A percentile compares a stretch with the other conserved stretches of the same genome.
Evolutionary conservation across 2,113 vertebrate genomes (phyloP).

Genomic region (Myrmecobius fasciatus): DNA sequence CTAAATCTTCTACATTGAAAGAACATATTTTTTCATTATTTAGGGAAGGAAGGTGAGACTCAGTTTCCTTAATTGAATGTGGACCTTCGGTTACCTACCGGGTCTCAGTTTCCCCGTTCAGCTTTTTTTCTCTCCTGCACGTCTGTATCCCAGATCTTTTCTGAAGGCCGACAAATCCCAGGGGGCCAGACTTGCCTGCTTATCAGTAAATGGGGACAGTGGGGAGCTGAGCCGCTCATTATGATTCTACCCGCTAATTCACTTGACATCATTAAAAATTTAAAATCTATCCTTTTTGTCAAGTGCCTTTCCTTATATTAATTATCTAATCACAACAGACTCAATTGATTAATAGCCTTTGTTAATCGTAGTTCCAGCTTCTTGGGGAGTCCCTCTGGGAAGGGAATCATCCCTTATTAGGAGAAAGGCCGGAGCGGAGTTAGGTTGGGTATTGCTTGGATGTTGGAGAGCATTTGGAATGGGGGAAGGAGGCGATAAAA

Average conservation of each 20-base stretch:
- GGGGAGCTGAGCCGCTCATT: conserved; percentile 69
- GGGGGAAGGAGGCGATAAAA: conserved; percentile 14
- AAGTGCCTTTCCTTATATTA: conserved; percentile 79
- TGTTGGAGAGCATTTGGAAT: conserved; percentile 56
- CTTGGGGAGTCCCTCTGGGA: conserved; percentile 68
- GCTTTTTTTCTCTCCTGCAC: not conserved
- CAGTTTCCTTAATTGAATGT: no score
- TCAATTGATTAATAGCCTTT: conserved; percentile 75
- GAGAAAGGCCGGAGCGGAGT: conserved; percentile 35
- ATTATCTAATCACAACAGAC: conserved; percentile 80
- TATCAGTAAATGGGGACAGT: conserved; percentile 59
- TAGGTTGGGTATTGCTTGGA: conserved; percentile 11
- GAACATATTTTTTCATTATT: not conserved
- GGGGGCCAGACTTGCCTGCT: conserved; percentile 44
- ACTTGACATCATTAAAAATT: conserved; percentile 78
- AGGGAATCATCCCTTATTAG: conserved; percentile 57
- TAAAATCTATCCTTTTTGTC: conserved; percentile 75
- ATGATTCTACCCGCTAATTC: conserved; percentile 77
- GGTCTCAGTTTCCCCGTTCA: not conserved
- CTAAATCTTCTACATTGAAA: not conserved
- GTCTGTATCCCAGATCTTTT: conserved; percentile 4
- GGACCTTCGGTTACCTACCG: not conserved
- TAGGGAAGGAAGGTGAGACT: not conserved
- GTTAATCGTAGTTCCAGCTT: conserved; percentile 66
- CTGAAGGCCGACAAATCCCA: conserved; percentile 47